Percentiles rank a stretch among this genome's conserved stretches.
Conservation (phyloP, 35 echinoderm and acorn worm genomes). For the Lytechinus variegatus region DNA sequence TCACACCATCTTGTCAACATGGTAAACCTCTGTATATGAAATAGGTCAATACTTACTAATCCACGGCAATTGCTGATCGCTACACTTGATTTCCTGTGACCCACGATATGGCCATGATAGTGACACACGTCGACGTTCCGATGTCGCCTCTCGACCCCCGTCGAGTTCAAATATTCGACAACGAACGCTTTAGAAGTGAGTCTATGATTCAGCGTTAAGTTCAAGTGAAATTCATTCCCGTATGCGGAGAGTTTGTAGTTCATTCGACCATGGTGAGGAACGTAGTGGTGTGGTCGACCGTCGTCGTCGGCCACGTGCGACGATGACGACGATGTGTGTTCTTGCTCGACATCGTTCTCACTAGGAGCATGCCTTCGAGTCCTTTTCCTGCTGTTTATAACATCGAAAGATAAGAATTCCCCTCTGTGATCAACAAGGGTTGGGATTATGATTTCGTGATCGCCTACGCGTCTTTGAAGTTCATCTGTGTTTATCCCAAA, state of each 20-base stretch:
- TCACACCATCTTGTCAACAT: too few relatives aligned
- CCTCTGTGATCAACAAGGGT: conserved; percentile 83
- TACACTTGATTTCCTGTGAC: conserved; percentile 73
- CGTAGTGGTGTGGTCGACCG: neutral
- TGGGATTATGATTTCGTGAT: conserved; percentile 85
- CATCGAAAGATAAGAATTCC: conserved; percentile 86
- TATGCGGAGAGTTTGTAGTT: conserved; percentile 91
- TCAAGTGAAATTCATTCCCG: conserved; percentile 84
- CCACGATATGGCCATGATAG: conserved; percentile 83
- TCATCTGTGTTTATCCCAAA: conserved; percentile 45
- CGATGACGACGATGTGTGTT: neutral
- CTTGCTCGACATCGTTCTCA: conserved; percentile 30
- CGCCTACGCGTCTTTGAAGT: conserved; percentile 61
- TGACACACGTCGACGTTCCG: conserved; percentile 84
- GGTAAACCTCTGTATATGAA: too few relatives aligned
- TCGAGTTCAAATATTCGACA: conserved; percentile 84
- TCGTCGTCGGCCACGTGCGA: neutral
- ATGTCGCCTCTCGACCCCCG: conserved; percentile 66
- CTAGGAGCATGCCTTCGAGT: conserved; percentile 76
- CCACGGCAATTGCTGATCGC: conserved; percentile 94
- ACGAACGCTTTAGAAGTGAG: conserved; percentile 78
- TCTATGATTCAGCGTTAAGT: conserved; percentile 82
- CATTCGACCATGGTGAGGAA: conserved; percentile 40
- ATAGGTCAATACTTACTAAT: conserved; percentile 81
- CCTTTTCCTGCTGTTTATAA: conserved; percentile 98